Conservation (phyloP, 2,113 vertebrate genomes). For the Baryphthengus martii region DNA sequence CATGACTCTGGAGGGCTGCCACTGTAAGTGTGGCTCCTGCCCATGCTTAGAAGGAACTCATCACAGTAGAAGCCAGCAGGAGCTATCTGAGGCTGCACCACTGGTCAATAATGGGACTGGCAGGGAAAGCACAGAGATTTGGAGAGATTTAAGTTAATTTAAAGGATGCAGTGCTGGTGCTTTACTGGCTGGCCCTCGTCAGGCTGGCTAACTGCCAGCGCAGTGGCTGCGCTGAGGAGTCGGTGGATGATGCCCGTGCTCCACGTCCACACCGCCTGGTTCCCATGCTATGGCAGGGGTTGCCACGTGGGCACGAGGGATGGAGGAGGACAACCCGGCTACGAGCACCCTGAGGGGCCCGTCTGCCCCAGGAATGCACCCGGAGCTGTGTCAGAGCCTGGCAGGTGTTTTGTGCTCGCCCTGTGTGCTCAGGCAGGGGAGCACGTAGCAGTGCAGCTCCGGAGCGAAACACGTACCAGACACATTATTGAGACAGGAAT, state of each 20-base stretch:
- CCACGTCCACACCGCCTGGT: rapidly evolving
- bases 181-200: neutral
- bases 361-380: slow-evolving; percentile 32
- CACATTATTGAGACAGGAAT: slow-evolving; percentile 59
- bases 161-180: neutral
- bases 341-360: neutral
- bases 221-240: neutral
- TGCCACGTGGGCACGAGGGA: rapidly evolving
- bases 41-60: neutral
- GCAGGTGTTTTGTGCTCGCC: slow-evolving; percentile 6
- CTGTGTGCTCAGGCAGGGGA: slow-evolving; percentile 24
- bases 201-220: neutral
- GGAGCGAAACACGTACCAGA: slow-evolving; percentile 17
- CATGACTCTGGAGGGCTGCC: neutral
- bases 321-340: rapidly evolving
- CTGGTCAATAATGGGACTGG: neutral
- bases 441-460: slow-evolving; percentile 3
- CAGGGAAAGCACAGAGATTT: neutral
- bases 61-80: neutral
- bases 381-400: neutral
- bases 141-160: neutral
- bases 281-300: neutral
- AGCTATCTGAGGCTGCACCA: neutral
- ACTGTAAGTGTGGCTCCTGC: no score
- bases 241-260: rapidly evolving